Percentiles rank a stretch among this genome's conserved stretches.
Conservation (phyloP, 1,140 invertebrate species). For the Anoplophora glabripennis region DNA sequence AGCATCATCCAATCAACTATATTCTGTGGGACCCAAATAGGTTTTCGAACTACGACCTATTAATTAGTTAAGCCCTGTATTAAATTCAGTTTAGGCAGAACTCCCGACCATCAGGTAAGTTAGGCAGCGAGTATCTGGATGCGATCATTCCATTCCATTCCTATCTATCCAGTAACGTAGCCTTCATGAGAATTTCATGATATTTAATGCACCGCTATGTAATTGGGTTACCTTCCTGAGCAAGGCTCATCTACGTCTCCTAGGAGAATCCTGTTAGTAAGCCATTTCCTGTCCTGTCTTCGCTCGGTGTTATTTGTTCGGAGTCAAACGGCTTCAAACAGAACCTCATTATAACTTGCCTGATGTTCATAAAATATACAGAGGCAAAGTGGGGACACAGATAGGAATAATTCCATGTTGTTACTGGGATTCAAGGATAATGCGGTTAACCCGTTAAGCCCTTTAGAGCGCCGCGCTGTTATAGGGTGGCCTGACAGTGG, state of each 20-base stretch:
- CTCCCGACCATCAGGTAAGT: too few species aligned
- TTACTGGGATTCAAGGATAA: constrained; percentile 35
- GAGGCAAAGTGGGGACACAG: constrained; percentile 18
- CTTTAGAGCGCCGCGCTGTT: constrained; percentile 33
- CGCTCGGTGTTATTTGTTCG: constrained; percentile 33
- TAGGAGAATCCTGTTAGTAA: constrained; percentile 18
- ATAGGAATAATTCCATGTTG: constrained; percentile 37
- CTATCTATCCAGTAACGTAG: constrained; percentile 7
- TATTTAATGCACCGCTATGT: constrained; percentile 40
- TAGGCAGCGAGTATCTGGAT: too few species aligned
- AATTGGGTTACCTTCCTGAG: constrained; percentile 32
- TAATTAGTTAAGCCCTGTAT: too few species aligned
- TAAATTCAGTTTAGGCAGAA: too few species aligned
- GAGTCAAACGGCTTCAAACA: constrained; percentile 39
- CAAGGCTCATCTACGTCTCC: constrained; percentile 32
- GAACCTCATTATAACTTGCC: constrained; percentile 45
- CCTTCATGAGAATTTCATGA: constrained; percentile 40
- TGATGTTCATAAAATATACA: constrained; percentile 47
- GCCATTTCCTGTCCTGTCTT: constrained; percentile 34
- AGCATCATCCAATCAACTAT: too few species aligned
- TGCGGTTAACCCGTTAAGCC: constrained; percentile 36
- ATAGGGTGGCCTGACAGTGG: constrained; percentile 11
- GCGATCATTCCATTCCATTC: background rate
- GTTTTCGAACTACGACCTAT: too few species aligned
- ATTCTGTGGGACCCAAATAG: too few species aligned